Base-by-base conservation (phyloP, 2,888 invertebrate genomes). In the Minunthozetes semirufus region DNA sequence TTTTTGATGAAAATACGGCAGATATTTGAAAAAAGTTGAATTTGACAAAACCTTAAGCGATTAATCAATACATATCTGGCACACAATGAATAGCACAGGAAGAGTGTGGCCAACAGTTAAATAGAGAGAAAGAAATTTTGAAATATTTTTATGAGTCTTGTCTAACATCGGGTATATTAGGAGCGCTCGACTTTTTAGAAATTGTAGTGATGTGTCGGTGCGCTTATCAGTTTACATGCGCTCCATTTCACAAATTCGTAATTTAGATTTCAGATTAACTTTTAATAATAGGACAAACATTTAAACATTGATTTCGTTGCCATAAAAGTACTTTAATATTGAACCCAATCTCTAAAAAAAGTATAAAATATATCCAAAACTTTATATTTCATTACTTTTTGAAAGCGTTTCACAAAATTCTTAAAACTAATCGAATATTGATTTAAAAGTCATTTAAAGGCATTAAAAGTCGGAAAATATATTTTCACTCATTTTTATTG, bases 211-310 rank as follows among this genome's bases (percentile, higher is more conserved):
- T 33, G 4, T 33, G 33, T 33, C 33, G 29, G 71, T 11, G 46
- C n/a, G 38, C 72, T 72, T 72, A 72, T 72, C 72, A 72, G 53
- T 72, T 72, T 72, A 72, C 19, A 29, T 56, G 8, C 56, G 56
- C 56, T 72, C 59, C 72, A 72, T 72, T 72, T 72, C 53, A 53
- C 72, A 72, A 72, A 72, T 59, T 53, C 17, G 72, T 50, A 53
- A 56, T 72, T 72, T 72, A 72, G 53, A 72, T 72, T 25, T 29
- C 0, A 56, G 72, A 72, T 72, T 72, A 19, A 13, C 27, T 59
- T 72, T 50, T 72, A 50, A 72, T 72, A 72, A 38, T 48, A 33
- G 19, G 46, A 50, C 53, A 50, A n/a, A 70, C 70, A 70, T 70
- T 71, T 71, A 48, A 53, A 71, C 48, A 71, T n/a, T 71, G 71